Evolutionary conservation across 2,797 vertebrate genomes (phyloP), one percentile per base, ranked within the genome.

Genomic region (Sternotherus odoratus): DNA sequence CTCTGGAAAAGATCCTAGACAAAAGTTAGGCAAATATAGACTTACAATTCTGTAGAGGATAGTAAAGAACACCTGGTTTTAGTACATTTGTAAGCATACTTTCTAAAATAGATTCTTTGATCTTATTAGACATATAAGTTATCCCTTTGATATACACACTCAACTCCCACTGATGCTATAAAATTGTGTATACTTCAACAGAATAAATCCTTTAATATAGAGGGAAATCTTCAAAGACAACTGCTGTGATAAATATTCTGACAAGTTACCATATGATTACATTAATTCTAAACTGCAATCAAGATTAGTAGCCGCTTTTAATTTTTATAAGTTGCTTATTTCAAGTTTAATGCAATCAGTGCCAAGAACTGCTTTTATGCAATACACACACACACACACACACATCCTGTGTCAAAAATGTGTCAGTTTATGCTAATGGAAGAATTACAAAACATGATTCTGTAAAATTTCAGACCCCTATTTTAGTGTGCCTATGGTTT

Each of bases 151-250:
- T 92, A 30, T 69, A 36, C 3, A 63, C 16, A 39, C 56, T 5
- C 63, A 77, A 72, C 86, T 94, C 17, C 24, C 24, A 78, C 5
- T 77, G 33, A 24, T 93, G 80, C 0, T 85, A 88, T 85, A n/a
- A 88, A 85, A 78, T 77, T 86, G 72, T 33, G 46, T 49, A 78
- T 4, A 66, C 39, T 78, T 83, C 43, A 81, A 72, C 3, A 74
- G 78, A 91, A 90, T 33, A 89, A 88, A 13, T 5, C 21, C 17
- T 81, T 43, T 77, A 77, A 88, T 86, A 90, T 81, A 83, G 86
- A 60, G 80, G 5, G 5, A 0, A 1, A 1, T 87, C 80, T 90
- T 95, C 66, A 95, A 88, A 92, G 74, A 85, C 83, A 89, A 72
- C 2, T 77, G 28, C 56, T 56, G 9, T 60, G 4, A 77, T 79